Evolutionary conservation across 2,888 invertebrate species (phyloP).

Genomic region (Clitarchus hookeri): DNA sequence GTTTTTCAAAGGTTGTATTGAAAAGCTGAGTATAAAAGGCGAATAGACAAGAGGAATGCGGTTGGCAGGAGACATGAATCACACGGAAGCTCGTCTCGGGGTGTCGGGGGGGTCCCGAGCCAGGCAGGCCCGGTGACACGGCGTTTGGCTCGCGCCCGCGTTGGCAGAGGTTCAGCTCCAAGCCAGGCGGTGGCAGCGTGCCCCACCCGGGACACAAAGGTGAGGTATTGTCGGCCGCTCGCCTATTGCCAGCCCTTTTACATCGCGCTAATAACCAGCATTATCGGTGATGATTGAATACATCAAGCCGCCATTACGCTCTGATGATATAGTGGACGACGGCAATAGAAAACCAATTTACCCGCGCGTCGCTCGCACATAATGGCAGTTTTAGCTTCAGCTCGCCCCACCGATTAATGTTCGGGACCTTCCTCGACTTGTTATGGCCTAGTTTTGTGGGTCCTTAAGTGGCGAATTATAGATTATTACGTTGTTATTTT

Average conservation of each 20-base stretch:
- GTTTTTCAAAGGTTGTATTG: no score
- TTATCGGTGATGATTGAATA: constrained; percentile 1
- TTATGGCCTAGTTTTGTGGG: background rate
- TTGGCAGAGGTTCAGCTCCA: background rate
- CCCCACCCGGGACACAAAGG: background rate
- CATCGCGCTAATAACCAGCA: background rate
- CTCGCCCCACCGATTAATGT: background rate
- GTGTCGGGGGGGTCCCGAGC: background rate
- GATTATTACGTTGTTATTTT: background rate
- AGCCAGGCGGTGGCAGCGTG: background rate
- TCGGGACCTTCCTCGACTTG: background rate
- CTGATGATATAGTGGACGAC: background rate
- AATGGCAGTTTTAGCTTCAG: background rate
- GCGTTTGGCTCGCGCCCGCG: background rate
- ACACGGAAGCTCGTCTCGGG: no score
- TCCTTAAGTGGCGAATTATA: background rate
- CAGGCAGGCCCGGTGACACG: background rate
- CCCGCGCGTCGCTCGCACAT: background rate
- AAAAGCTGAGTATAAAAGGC: no score
- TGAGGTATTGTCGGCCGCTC: background rate
- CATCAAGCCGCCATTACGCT: background rate
- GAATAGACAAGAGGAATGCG: no score
- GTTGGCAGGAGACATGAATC: no score
- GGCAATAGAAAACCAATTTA: background rate
- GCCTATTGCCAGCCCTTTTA: background rate